A percentile compares a stretch with the other conserved stretches of the same genome.
These are phyloP conservation scores for Antedon mediterranea DNA, from an alignment of 53 echinoderm and acorn worm genomes.

Conservation along the genomic window DNA sequence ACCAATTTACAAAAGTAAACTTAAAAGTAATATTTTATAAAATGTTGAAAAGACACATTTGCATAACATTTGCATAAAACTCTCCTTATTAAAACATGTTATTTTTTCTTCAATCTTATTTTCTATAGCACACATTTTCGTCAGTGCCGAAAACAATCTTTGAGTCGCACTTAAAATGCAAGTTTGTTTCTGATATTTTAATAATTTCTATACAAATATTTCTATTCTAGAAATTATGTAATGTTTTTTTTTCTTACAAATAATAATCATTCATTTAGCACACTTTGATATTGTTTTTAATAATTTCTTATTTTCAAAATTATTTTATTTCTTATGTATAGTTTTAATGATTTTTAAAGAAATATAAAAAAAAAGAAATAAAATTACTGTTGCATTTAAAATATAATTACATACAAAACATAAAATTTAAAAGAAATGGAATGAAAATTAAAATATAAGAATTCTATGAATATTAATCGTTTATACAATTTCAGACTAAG, in stretches of 20 bases:
- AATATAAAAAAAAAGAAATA: neutral
- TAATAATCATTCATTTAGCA: too few relatives aligned
- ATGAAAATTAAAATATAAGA: neutral
- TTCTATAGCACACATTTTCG: too few relatives aligned
- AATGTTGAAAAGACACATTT: neutral
- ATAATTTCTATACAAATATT: too few relatives aligned
- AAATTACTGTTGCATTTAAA: neutral
- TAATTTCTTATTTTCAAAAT: too few relatives aligned
- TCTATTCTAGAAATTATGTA: too few relatives aligned
- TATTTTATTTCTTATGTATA: neutral
- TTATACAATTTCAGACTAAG: neutral
- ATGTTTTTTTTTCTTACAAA: too few relatives aligned
- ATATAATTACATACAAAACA: neutral
- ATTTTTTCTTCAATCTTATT: too few relatives aligned
- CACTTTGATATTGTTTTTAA: too few relatives aligned
- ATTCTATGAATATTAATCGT: neutral
- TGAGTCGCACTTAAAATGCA: too few relatives aligned
- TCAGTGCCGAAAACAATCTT: too few relatives aligned
- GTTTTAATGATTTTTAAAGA: too few relatives aligned
- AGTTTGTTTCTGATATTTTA: too few relatives aligned
- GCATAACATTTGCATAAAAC: neutral
- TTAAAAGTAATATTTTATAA: neutral
- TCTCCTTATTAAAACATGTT: neutral
- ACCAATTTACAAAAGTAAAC: neutral
- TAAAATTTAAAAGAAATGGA: neutral